These are phyloP conservation scores for Phalacrocorax carbo DNA, from an alignment of 2,113 vertebrate species.

Conservation along the genomic window DNA sequence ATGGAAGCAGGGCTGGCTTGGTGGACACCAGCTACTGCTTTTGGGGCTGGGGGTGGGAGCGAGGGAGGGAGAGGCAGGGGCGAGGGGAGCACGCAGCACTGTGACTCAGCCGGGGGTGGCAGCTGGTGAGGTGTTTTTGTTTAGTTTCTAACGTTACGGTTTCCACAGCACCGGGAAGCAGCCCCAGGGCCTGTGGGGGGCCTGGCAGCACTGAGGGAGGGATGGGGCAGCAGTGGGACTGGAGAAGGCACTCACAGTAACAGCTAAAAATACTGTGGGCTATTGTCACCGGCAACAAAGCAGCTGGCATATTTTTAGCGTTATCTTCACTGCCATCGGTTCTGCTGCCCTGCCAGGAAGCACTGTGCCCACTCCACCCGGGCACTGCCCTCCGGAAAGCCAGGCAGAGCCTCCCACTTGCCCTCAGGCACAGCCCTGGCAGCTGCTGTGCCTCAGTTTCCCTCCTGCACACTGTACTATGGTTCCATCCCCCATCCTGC, in stretches of 20 bases:
- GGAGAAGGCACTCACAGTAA: neutral
- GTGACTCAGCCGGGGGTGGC: conserved; percentile 53
- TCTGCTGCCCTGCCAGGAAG: neutral
- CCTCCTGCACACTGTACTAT: neutral
- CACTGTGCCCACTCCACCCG: neutral
- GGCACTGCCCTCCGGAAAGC: neutral
- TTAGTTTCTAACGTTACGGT: conserved; percentile 58
- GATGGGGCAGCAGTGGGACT: neutral
- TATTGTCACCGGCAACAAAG: conserved; percentile 51
- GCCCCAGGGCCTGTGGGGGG: neutral
- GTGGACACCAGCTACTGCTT: neutral
- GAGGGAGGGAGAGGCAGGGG: neutral
- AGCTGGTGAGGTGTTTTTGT: conserved; percentile 40
- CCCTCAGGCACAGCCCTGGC: neutral
- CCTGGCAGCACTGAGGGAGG: neutral
- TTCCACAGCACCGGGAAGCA: conserved; percentile 32
- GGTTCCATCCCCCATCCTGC: neutral
- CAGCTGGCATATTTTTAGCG: conserved; percentile 13
- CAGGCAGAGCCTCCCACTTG: neutral
- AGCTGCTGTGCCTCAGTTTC: neutral
- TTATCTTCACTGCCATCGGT: neutral
- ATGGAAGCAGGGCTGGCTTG: neutral
- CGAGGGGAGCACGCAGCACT: neutral
- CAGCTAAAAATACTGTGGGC: conserved; percentile 46
- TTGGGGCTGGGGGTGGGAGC: neutral